A percentile compares a stretch with the other conserved stretches of the same genome.
These are phyloP conservation scores for Agrochola macilenta DNA, from an alignment of 2,888 invertebrate genomes.

Conservation along the genomic window DNA sequence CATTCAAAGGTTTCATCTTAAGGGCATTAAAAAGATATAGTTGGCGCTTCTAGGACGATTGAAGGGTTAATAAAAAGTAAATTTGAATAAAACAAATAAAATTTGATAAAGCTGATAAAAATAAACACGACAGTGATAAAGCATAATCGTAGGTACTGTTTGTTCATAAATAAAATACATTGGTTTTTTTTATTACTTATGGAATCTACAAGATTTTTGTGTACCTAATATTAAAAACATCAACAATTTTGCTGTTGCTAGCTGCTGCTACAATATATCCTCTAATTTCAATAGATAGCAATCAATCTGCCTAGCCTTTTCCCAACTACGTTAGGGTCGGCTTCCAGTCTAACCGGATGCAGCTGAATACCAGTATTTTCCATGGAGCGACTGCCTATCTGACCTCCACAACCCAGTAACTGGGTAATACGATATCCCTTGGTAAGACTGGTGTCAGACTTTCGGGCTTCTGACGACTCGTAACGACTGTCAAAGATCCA, in stretches of 20 bases:
- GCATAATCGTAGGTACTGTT: not conserved
- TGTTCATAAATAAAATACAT: not conserved
- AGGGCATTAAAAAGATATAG: not conserved
- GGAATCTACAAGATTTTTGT: not conserved
- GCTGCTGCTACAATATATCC: not conserved
- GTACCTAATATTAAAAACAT: not conserved
- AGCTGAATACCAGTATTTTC: too few species aligned
- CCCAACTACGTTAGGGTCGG: too few species aligned
- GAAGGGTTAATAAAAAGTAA: not conserved
- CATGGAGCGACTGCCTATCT: too few species aligned
- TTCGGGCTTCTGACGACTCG: too few species aligned
- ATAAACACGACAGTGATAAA: not conserved
- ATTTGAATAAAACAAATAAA: constrained; percentile 1
- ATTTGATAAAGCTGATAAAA: not conserved
- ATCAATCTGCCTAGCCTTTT: too few species aligned
- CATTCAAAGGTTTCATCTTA: not conserved
- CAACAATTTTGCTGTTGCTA: not conserved
- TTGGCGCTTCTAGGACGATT: not conserved
- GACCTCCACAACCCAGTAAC: too few species aligned
- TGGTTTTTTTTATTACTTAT: not conserved
- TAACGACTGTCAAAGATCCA: too few species aligned
- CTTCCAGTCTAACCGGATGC: too few species aligned
- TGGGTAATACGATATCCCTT: too few species aligned
- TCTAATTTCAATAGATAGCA: not conserved
- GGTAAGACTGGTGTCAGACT: too few species aligned